These are phyloP conservation scores for Chloropsis cyanopogon DNA, from an alignment of 2,113 vertebrate genomes.

Conservation along the genomic window DNA sequence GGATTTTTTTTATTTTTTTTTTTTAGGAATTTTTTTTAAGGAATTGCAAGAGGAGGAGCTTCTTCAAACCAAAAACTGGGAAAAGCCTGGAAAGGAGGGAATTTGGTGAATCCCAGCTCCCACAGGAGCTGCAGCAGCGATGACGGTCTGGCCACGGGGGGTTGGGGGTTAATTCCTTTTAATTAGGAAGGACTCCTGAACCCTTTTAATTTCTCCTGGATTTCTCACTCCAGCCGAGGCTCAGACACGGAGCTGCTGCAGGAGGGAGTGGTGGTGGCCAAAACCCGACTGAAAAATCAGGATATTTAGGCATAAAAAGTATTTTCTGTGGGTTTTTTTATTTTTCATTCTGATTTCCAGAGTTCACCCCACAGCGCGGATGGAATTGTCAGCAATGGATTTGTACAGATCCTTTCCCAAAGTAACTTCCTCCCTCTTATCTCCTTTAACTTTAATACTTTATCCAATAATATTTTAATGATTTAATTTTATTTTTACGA, in stretches of 20 bases:
- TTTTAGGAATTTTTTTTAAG: background rate
- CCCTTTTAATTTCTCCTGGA: background rate
- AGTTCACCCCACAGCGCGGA: accelerated
- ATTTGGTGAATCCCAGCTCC: background rate
- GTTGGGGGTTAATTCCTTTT: background rate
- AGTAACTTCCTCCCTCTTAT: background rate
- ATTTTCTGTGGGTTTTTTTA: background rate
- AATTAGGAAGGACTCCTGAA: no score
- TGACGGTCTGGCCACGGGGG: accelerated
- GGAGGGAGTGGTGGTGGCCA: background rate
- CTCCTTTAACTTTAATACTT: background rate
- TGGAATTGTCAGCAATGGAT: background rate
- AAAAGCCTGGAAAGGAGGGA: accelerated
- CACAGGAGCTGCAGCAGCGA: background rate
- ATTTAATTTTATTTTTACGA: background rate
- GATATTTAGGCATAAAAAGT: accelerated
- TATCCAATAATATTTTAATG: background rate
- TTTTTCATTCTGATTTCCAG: accelerated
- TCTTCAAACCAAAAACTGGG: background rate
- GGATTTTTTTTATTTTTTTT: background rate
- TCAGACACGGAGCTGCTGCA: background rate
- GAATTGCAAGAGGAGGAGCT: background rate
- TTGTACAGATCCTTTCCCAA: background rate
- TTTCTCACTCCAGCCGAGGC: background rate
- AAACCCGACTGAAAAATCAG: background rate